These are phyloP conservation scores for Chymomyza costata DNA, from an alignment of 1,140 invertebrate genomes.

Conservation along the genomic window DNA sequence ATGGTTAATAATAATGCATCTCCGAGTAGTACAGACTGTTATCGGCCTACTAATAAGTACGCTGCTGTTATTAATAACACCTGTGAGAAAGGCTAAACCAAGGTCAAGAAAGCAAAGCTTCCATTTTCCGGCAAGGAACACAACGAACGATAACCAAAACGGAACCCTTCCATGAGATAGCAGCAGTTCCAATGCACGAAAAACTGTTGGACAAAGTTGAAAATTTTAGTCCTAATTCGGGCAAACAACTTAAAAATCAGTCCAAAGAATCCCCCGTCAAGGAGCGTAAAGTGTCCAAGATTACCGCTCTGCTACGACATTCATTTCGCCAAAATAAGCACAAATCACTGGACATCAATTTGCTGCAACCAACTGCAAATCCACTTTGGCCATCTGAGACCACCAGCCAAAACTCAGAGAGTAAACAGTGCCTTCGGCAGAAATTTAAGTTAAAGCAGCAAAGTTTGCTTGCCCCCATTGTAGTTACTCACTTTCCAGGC, in stretches of 20 bases:
- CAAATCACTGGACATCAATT: slow-evolving; percentile 59
- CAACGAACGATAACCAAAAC: not conserved
- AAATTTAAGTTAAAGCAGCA: not conserved
- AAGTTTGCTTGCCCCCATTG: slow-evolving; percentile 22
- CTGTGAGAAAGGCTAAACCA: too few relatives aligned
- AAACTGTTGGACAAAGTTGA: too few relatives aligned
- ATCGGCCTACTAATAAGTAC: too few relatives aligned
- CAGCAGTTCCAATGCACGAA: too few relatives aligned
- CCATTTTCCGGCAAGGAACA: slow-evolving; percentile 8
- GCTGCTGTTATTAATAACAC: too few relatives aligned
- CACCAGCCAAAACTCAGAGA: slow-evolving; percentile 8
- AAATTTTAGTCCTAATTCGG: too few relatives aligned
- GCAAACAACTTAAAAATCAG: too few relatives aligned
- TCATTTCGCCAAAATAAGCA: slow-evolving; percentile 64
- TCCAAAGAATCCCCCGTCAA: slow-evolving; percentile 50
- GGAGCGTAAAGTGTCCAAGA: slow-evolving; percentile 56
- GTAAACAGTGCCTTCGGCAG: not conserved
- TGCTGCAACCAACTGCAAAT: slow-evolving; percentile 35
- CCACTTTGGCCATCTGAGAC: slow-evolving; percentile 33
- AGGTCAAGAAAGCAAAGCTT: too few relatives aligned
- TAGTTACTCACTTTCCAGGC: slow-evolving; percentile 46
- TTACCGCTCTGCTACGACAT: slow-evolving; percentile 58
- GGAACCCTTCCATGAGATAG: too few relatives aligned
- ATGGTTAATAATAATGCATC: too few relatives aligned
- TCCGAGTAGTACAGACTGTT: too few relatives aligned